Conservation (phyloP, 2,113 vertebrate species). For the Dicaeum eximium region DNA sequence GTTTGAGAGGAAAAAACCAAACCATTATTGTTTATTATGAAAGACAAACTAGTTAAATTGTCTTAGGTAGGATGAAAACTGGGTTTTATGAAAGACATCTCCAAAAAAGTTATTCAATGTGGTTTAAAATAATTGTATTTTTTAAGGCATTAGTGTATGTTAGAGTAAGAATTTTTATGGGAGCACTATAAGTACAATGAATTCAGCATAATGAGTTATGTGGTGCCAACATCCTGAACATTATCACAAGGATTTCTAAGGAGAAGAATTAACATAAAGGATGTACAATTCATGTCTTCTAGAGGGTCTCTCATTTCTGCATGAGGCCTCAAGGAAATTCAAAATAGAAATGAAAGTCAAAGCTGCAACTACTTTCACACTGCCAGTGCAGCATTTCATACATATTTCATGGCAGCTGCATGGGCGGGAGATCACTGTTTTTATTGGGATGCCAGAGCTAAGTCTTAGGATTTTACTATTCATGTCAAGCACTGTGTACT, state of each 20-base stretch:
- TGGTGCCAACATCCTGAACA: constrained; percentile 10
- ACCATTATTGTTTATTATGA: background rate
- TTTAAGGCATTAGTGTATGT: background rate
- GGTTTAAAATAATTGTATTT: background rate
- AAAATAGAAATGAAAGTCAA: constrained; percentile 71
- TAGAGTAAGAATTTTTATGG: constrained; percentile 16
- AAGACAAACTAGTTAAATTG: background rate
- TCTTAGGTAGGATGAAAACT: background rate
- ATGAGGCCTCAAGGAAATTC: constrained; percentile 69
- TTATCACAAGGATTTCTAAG: constrained; percentile 50
- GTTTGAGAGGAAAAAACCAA: background rate
- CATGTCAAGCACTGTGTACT: constrained; percentile 41
- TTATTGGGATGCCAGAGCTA: constrained; percentile 63
- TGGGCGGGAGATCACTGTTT: constrained; percentile 64
- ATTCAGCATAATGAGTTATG: constrained; percentile 4
- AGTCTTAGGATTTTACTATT: constrained; percentile 59
- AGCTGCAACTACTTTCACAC: constrained; percentile 56
- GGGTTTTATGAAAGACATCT: background rate
- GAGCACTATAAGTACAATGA: background rate
- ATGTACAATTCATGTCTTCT: constrained; percentile 51
- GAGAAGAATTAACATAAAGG: constrained; percentile 48
- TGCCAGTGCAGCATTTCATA: constrained; percentile 13
- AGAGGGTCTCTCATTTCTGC: constrained; percentile 56
- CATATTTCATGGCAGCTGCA: constrained; percentile 70
- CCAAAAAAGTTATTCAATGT: background rate